phyloP scores from a whole-genome alignment of 2,888 invertebrate species.

The Athripsodes cinereus region DNA sequence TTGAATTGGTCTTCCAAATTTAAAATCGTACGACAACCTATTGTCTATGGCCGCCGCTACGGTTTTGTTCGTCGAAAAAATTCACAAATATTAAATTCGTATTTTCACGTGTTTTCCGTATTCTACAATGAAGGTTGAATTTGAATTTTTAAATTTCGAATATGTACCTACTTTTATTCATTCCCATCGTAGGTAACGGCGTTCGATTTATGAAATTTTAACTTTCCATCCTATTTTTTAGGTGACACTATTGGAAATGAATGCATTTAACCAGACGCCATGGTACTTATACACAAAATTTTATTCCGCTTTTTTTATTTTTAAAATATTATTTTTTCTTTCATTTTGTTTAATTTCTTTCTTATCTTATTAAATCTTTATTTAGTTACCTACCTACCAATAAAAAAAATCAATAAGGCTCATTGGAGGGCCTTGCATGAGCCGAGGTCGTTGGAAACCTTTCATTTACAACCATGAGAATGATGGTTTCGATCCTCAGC shows the following conservation, averaged over 20 bases:
- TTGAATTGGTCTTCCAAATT: neutral
- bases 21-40: neutral
- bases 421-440: too few relatives aligned
- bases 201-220: slow-evolving; percentile 2
- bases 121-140: neutral
- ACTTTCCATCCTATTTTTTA: neutral
- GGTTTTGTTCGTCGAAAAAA: neutral
- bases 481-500: too few relatives aligned
- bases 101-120: neutral
- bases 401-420: too few relatives aligned
- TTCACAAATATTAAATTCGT: neutral
- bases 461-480: too few relatives aligned
- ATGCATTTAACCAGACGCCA: too few relatives aligned
- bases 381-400: too few relatives aligned
- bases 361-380: too few relatives aligned
- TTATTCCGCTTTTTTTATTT: too few relatives aligned
- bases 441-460: too few relatives aligned
- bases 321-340: too few relatives aligned
- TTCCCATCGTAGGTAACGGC: neutral
- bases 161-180: neutral
- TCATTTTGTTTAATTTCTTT: too few relatives aligned
- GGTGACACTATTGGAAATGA: neutral
- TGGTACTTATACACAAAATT: too few relatives aligned
- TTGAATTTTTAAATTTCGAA: neutral
- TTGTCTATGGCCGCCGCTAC: neutral